Evolutionary conservation across 2,797 vertebrate genomes (phyloP).

Genomic region (Cyclura pinguis): DNA sequence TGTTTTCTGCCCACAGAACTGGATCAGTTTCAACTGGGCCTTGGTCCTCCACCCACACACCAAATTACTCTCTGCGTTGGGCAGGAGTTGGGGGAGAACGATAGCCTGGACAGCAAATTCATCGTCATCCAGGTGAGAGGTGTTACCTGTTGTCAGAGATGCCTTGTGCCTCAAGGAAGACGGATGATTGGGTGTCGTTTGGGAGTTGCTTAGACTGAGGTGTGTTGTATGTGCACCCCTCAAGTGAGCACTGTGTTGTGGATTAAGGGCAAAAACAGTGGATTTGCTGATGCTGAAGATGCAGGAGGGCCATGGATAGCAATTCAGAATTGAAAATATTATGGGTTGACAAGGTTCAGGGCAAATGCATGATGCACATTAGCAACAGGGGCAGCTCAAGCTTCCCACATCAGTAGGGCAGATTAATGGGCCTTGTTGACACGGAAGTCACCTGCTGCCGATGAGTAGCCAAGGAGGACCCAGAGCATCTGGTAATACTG

Average conservation of each 20-base stretch:
- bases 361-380: background rate
- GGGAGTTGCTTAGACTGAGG: background rate
- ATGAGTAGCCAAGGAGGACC: too few species aligned
- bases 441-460: too few species aligned
- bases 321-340: background rate
- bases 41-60: conserved; percentile 79
- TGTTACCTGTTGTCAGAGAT: too few species aligned
- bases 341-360: background rate
- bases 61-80: conserved; percentile 87
- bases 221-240: too few species aligned
- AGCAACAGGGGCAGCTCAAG: too few species aligned
- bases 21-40: conserved; percentile 66
- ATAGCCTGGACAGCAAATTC: conserved; percentile 75
- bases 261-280: too few species aligned
- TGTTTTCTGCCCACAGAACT: conserved; percentile 74
- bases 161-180: background rate
- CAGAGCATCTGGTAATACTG: too few species aligned
- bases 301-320: too few species aligned
- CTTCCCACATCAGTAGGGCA: too few species aligned
- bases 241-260: background rate
- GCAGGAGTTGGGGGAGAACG: conserved; percentile 77
- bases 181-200: background rate
- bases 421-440: too few species aligned
- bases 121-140: conserved; percentile 81
- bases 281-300: too few species aligned